A percentile compares a stretch with the other conserved stretches of the same genome.
Conservation (phyloP, 1,140 invertebrate species). For the Gerris buenoi region DNA sequence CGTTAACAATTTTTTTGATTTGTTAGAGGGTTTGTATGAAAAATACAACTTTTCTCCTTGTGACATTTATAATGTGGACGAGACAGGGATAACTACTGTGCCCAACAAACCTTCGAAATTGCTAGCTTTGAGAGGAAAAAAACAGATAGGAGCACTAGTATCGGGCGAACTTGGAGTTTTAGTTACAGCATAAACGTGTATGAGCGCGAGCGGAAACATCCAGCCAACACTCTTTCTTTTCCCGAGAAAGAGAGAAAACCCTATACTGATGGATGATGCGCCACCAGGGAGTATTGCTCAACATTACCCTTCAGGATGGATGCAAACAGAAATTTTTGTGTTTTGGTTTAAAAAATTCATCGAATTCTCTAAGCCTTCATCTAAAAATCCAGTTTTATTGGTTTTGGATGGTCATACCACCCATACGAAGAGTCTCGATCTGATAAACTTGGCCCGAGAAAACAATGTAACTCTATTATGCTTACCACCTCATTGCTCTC, state of each 20-base stretch:
- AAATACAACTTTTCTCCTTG: neutral
- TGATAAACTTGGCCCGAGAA: neutral
- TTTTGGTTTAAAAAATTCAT: neutral
- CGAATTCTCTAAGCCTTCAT: neutral
- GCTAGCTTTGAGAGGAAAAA: neutral
- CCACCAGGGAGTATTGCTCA: neutral
- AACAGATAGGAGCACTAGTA: slow-evolving; percentile 15
- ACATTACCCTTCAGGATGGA: neutral
- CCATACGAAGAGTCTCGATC: neutral
- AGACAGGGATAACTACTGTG: neutral
- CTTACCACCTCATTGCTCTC: neutral
- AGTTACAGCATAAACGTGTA: neutral
- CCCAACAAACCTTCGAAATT: neutral
- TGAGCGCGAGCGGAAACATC: neutral
- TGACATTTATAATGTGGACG: neutral
- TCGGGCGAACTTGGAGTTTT: slow-evolving; percentile 22
- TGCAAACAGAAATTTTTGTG: neutral
- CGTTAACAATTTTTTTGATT: neutral
- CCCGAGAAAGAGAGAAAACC: neutral
- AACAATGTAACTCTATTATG: neutral
- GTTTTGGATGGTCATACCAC: neutral
- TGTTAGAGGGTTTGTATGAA: neutral
- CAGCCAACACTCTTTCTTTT: neutral
- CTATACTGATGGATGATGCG: neutral
- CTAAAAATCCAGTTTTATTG: neutral